phyloP scores from a whole-genome alignment of 2,888 invertebrate species.

The Trissolcus brochymenae region DNA sequence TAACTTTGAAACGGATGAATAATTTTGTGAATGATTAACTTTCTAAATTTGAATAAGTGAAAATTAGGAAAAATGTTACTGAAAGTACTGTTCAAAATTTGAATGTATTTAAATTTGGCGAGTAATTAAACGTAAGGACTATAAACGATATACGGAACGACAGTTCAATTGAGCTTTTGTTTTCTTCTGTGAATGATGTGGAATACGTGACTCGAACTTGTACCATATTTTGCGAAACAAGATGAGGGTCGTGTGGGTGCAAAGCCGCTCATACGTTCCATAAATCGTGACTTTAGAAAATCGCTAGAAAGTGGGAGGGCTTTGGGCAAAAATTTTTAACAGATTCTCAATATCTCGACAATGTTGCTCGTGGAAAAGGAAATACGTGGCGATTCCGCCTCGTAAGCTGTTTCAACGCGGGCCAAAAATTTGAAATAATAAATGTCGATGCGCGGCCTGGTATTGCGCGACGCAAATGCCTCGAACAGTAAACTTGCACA shows the following conservation, averaged over 20 bases:
- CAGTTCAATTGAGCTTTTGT: constrained; percentile 60
- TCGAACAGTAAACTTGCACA: constrained; percentile 3
- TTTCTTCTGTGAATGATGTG: constrained; percentile 62
- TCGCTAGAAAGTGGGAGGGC: constrained; percentile 20
- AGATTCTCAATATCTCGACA: constrained; percentile 41
- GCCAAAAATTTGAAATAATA: constrained; percentile 35
- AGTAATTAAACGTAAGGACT: constrained; percentile 9
- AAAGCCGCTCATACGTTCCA: constrained; percentile 58
- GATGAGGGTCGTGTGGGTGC: constrained; percentile 52
- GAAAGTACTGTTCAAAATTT: too few relatives aligned
- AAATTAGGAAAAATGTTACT: too few relatives aligned
- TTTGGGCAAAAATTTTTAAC: constrained; percentile 44
- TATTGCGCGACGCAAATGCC: background rate
- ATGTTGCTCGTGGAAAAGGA: constrained; percentile 26
- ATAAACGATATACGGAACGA: constrained; percentile 35
- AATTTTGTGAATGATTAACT: too few relatives aligned
- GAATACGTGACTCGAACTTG: constrained; percentile 64
- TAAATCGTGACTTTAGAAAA: constrained; percentile 56
- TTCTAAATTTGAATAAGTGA: too few relatives aligned
- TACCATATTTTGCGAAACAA: constrained; percentile 61
- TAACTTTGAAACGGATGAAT: too few relatives aligned
- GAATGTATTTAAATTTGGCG: too few relatives aligned
- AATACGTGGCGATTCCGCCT: constrained; percentile 27
- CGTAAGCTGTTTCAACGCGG: constrained; percentile 28
- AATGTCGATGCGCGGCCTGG: constrained; percentile 20